Evolutionary conservation across 2,113 vertebrate species (phyloP), one percentile per base, ranked within the genome.

Genomic region (Sorex araneus): DNA sequence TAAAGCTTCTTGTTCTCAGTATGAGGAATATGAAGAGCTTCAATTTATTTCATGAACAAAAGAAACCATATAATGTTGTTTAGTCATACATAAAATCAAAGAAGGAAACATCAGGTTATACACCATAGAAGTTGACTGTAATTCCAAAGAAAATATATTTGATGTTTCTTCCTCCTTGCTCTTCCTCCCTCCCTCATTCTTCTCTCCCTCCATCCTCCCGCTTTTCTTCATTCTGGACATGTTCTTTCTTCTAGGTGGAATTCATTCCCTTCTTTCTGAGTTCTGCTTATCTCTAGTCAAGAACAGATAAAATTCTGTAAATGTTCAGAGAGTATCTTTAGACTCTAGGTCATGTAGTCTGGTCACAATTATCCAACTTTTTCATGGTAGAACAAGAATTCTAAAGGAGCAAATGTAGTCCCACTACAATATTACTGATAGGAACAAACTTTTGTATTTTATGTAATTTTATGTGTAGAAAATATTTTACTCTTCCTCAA

Each of bases 21-120:
- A 1, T 10, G 43, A 7, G 32, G 32, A 45, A 0, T 25, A 47
- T 63, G 69, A 25, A 47, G 85, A 91, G 77, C 64, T 2, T n/a
- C 50, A 9, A 60, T 45, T 74, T 73, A 84, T 66, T 89, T 94
- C n/a, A 60, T 70, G 6, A 94, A 89, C 36, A 81, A 69, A 91
- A 79, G 40, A 81, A 6, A 1, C 8, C 25, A 28, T 28, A 9
- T 15, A 43, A 36, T 75, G 47, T 18, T 74, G 5, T 89, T 27
- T 78, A 40, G 30, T 21, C 23, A n/a, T 36, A 95, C 64, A 21
- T 82, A 91, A 84, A 94, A 63, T 85, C 4, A 78, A 45, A 82
- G 16, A 73, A 60, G 27, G 18, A 36, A 67, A 66, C 92, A 30
- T 70, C n/a, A 77, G 21, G 16, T 30, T 66, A 21, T 11, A 28